phyloP scores from a whole-genome alignment of 2,113 vertebrate species.

The Ploceus nigricollis region DNA sequence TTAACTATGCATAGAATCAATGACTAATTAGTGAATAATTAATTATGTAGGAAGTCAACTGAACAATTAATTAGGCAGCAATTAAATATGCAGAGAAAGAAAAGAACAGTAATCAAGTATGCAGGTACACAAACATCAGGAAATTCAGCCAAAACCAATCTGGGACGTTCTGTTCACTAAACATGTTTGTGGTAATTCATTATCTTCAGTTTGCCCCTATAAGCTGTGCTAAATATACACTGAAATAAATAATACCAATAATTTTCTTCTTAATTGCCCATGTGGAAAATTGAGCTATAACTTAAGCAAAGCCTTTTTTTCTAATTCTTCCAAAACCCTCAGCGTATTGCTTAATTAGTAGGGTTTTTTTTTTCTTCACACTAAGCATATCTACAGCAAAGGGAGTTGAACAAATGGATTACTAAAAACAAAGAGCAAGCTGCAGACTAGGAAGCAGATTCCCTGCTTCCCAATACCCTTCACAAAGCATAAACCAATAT shows the following conservation, averaged over 20 bases:
- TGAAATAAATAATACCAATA: neutral
- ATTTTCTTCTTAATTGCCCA: neutral
- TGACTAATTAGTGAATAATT: constrained; percentile 58
- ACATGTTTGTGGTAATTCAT: neutral
- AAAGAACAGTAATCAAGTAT: constrained; percentile 47
- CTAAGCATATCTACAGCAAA: neutral
- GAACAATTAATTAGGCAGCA: constrained; percentile 61
- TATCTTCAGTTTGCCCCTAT: neutral
- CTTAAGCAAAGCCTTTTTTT: rapidly evolving
- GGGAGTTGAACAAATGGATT: neutral
- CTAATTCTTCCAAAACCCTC: neutral
- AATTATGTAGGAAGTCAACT: constrained; percentile 51
- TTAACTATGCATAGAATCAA: constrained; percentile 49
- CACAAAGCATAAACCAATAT: neutral
- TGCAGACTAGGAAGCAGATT: neutral
- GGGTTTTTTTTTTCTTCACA: neutral
- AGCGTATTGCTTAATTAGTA: neutral
- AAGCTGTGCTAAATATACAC: neutral
- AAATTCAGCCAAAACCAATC: constrained; percentile 16
- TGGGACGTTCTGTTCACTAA: neutral
- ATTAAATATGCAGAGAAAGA: constrained; percentile 50
- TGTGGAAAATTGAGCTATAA: neutral
- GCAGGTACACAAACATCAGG: constrained; percentile 34
- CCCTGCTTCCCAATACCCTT: neutral
- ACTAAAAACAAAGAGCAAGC: neutral